Conservation (phyloP, 2,888 invertebrate species). For the Ectobius pallidus region DNA sequence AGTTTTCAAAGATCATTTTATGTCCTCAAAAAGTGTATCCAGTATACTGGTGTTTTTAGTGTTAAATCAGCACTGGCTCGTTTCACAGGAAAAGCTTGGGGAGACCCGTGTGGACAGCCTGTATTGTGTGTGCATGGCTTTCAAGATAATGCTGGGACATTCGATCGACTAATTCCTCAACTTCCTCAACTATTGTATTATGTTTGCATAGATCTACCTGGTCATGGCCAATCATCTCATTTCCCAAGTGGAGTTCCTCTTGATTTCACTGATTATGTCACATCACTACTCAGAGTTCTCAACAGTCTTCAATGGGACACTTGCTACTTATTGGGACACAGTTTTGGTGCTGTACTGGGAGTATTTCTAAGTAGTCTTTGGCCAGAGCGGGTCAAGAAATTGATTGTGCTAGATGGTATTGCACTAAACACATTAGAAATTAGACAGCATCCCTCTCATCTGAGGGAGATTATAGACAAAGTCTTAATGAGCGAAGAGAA, state of each 20-base stretch:
- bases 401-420: conserved; percentile 57
- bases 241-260: conserved; percentile 53
- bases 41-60: too few relatives aligned
- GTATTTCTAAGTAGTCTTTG: conserved; percentile 53
- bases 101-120: conserved; percentile 50
- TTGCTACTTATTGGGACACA: conserved; percentile 54
- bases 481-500: conserved; percentile 51
- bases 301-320: conserved; percentile 54
- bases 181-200: conserved; percentile 52
- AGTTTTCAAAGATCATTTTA: too few relatives aligned
- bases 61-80: too few relatives aligned
- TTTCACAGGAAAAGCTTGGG: conserved; percentile 48
- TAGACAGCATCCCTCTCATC: conserved; percentile 47
- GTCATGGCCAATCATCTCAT: conserved; percentile 57
- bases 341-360: conserved; percentile 60
- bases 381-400: conserved; percentile 54
- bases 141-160: conserved; percentile 57
- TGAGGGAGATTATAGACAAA: conserved; percentile 53
- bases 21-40: too few relatives aligned
- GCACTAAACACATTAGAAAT: conserved; percentile 48
- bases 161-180: conserved; percentile 53
- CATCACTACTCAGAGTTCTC: conserved; percentile 50
- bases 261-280: conserved; percentile 51
- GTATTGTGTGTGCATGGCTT: conserved; percentile 53
- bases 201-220: conserved; percentile 57